Percentiles rank a stretch among this genome's conserved stretches.
Evolutionary conservation across 2,797 vertebrate genomes (phyloP).

Genomic region (Mycteria americana): DNA sequence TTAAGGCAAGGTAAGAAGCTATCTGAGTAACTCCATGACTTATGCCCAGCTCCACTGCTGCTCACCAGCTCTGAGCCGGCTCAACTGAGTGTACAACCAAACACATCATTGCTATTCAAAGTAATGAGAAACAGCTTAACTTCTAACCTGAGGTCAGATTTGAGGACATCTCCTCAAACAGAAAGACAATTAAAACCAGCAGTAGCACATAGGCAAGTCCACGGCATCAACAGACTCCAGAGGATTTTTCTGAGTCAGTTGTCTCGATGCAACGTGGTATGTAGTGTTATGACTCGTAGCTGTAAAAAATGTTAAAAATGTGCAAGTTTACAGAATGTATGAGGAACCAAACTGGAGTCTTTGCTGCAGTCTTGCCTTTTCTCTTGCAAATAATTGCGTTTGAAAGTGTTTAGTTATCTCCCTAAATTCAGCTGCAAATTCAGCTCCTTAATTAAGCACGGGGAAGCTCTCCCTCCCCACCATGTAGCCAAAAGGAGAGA

Average conservation of each 20-base stretch:
- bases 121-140: not conserved
- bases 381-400: not conserved
- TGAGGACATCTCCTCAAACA: not conserved
- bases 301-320: not conserved
- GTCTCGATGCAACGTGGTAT: fast-evolving
- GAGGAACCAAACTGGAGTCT: not conserved
- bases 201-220: not conserved
- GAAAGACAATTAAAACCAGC: constrained; percentile 3
- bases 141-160: not conserved
- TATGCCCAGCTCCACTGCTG: not conserved
- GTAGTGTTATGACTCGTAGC: not conserved
- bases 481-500: not conserved
- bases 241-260: not conserved
- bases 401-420: not conserved
- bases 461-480: not conserved
- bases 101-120: not conserved
- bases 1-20: not conserved
- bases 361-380: not conserved
- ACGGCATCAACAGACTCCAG: not conserved
- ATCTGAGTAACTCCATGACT: not conserved
- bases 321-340: not conserved
- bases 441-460: not conserved
- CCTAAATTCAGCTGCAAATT: not conserved
- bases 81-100: not conserved
- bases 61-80: not conserved